Evolutionary conservation across 92 coral and sea anemone genomes (phyloP).

Genomic region (Porites evermanni): DNA sequence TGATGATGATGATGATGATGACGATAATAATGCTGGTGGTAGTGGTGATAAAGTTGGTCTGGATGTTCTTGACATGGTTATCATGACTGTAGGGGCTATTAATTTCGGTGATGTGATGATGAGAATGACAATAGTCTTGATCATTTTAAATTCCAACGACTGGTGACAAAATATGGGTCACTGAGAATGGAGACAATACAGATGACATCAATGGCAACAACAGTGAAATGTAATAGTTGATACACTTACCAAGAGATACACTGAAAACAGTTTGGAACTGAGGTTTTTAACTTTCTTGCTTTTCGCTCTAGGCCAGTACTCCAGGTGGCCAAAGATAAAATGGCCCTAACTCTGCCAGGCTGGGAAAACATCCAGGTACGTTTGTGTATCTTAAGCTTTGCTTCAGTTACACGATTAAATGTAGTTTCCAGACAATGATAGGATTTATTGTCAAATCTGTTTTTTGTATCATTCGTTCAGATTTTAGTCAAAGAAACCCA

Average conservation of each 20-base stretch:
- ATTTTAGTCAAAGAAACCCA: slow-evolving; percentile 27
- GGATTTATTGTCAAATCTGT: neutral
- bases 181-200: no score
- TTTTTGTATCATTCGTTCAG: neutral
- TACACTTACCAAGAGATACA: no score
- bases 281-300: neutral
- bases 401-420: no score
- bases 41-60: no score
- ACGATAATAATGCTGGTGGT: neutral
- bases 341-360: slow-evolving; percentile 83
- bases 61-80: no score
- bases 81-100: no score
- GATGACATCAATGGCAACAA: no score
- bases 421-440: neutral
- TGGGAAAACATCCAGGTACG: slow-evolving; percentile 82
- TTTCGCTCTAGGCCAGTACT: slow-evolving; percentile 66
- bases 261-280: neutral
- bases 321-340: slow-evolving; percentile 75
- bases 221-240: no score
- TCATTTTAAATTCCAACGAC: no score
- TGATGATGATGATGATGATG: neutral
- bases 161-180: no score
- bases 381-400: neutral
- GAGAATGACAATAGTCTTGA: no score
- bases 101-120: no score